Conservation (phyloP, 1,140 invertebrate genomes). For the Camponotus floridanus region DNA sequence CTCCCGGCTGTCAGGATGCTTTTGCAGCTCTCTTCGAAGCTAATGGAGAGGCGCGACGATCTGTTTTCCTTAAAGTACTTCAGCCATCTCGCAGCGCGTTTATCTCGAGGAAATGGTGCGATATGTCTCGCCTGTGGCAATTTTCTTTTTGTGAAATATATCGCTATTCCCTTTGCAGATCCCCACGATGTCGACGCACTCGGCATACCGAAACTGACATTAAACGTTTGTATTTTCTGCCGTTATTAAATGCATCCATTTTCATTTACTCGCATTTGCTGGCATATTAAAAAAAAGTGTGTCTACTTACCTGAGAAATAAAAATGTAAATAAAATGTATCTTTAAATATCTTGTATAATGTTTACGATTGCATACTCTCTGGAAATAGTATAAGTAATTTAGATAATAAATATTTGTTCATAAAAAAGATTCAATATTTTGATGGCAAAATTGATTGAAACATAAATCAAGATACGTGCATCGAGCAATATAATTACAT, state of each 20-base stretch:
- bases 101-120: slow-evolving; percentile 58
- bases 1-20: slow-evolving; percentile 49
- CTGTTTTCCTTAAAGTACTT: slow-evolving; percentile 59
- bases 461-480: background rate
- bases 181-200: slow-evolving; percentile 31
- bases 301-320: slow-evolving; percentile 42
- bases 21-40: slow-evolving; percentile 55
- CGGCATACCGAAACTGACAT: slow-evolving; percentile 22
- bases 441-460: background rate
- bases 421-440: background rate
- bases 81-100: slow-evolving; percentile 51
- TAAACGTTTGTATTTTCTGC: slow-evolving; percentile 32
- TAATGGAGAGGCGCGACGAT: slow-evolving; percentile 57
- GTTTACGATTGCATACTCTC: background rate
- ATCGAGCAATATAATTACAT: background rate
- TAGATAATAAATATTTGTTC: background rate
- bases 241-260: slow-evolving; percentile 41
- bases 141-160: slow-evolving; percentile 59
- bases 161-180: background rate
- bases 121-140: slow-evolving; percentile 53
- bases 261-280: slow-evolving; percentile 1
- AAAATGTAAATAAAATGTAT: slow-evolving; percentile 2
- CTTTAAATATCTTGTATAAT: background rate
- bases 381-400: background rate
- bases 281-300: background rate